Base-by-base conservation (phyloP, 2,888 invertebrate genomes). In the Ctena decussata region DNA sequence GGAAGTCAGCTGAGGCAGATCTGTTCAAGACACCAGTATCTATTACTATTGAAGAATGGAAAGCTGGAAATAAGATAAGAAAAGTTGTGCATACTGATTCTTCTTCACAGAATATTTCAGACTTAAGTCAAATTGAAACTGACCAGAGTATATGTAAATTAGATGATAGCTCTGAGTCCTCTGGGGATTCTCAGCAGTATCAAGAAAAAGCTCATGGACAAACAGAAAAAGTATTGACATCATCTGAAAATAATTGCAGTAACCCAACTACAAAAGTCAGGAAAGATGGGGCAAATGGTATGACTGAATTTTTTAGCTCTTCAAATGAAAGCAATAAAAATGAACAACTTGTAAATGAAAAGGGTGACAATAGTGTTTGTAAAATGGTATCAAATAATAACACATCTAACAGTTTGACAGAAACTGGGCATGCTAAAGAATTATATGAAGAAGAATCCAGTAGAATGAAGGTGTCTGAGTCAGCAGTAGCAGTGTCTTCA, bases 1-100 rank as follows among this genome's bases (percentile, higher is more conserved):
- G 81, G 69, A 18, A 57, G 44, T 27, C 57, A 15, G 60, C 70
- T 44, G n/a, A 69, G 8, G 24, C 49, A 39, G 74, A 77, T 57
- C 24, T 65, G 18, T 78, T 69, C 44, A 80, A 85, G 78, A 85
- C 87, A 49, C 87, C 87, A 79, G 49, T 32, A 32, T 44, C 71
- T n/a, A 57, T 84, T 39, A 30, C 80, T 24, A 18, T 77, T 27
- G 77, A 86, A 30, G 30, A 72, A 41, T 80, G 77, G 79, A 82
- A 86, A 24, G 69, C 77, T 60, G 70, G 53, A 65, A 65, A 65
- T 35, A 65, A 65, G 65, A 35, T 21, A 21, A 65, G 65, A 65
- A 65, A 65, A 35, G 12, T 65, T 27, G 8, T 6, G 3, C 6
- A 27, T 27, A 60, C 24, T 49, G 49, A 49, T 8, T 21, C 49